Base-by-base conservation (phyloP, 2,797 vertebrate species). In the Arnoldichthys spilopterus region DNA sequence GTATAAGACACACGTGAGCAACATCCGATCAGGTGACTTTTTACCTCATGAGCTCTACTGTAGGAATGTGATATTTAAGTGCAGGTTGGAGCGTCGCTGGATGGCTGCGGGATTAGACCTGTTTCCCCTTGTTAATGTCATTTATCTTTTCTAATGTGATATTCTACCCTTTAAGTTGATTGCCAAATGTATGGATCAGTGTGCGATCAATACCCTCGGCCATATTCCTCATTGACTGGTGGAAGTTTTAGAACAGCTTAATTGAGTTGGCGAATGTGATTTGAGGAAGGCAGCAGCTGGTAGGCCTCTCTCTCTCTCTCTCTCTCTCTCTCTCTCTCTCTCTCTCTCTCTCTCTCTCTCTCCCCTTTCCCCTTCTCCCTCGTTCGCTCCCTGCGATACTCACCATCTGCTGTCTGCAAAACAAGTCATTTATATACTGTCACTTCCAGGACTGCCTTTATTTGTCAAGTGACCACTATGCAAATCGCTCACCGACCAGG, bases 321-420 rank as follows among this genome's bases (percentile, higher is more conserved):
- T 90, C 90, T 85, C 87, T 88, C 85, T 87, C 85, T 80, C 93
- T 92, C 70, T 71, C 87, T 89, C 87, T 71, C 88, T 85, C 88
- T 91, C 92, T 93, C 34, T 54, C n/a, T 89, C 16, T 90, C 91
- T 84, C 87, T 87, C 87, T 86, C 86, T 79, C 92, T 92, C 70
- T 72, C 89, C 89, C 88, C 89, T 85, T 89, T 92, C 92, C 93
- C 47, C 89, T 28, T 90, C 91, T 85, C 87, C 88, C 88, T 88
- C 85, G 68, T 89, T 86, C 88, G 91, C 93, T 94, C 94, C 89
- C 89, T 94, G 90, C 91, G 91, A 94, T 94, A 95, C 92, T 89
- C 93, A 91, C 98, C 96, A 97, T 97, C 97, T 98, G 96, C 93
- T 94, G 88, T 95, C 93, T 96, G 94, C 94, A 97, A 95, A 97